These are phyloP conservation scores for Tapera naevia DNA, from an alignment of 2,797 vertebrate species.

Conservation along the genomic window DNA sequence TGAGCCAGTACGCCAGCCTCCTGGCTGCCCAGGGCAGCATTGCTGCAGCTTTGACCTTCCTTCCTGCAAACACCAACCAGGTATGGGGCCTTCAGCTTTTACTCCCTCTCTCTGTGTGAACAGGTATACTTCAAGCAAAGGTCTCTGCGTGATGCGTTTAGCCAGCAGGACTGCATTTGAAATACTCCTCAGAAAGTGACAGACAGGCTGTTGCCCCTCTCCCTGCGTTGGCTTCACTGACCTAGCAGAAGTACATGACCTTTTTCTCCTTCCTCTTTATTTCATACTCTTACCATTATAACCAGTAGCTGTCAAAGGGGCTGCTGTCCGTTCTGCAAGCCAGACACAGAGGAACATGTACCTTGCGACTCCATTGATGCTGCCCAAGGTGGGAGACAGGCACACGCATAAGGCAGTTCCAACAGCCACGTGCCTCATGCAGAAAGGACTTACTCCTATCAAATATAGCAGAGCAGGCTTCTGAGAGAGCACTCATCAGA, in stretches of 20 bases:
- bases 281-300: background rate
- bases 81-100: constrained; percentile 57
- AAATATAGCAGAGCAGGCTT: background rate
- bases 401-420: background rate
- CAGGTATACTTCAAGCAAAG: background rate
- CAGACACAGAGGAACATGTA: background rate
- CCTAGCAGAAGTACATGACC: background rate
- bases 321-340: background rate
- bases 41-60: constrained; percentile 89
- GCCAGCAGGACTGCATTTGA: background rate
- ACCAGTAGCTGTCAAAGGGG: background rate
- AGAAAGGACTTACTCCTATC: background rate
- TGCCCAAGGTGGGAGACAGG: background rate
- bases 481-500: background rate
- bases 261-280: background rate
- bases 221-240: background rate
- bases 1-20: constrained; percentile 92
- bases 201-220: background rate
- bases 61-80: constrained; percentile 87
- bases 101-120: background rate
- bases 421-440: background rate
- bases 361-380: background rate
- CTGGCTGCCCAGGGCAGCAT: constrained; percentile 94
- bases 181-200: background rate
- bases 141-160: background rate